Percentiles rank a stretch among this genome's conserved stretches.
Conservation (phyloP, 2,797 vertebrate species). For the Epinephelus awoara region DNA sequence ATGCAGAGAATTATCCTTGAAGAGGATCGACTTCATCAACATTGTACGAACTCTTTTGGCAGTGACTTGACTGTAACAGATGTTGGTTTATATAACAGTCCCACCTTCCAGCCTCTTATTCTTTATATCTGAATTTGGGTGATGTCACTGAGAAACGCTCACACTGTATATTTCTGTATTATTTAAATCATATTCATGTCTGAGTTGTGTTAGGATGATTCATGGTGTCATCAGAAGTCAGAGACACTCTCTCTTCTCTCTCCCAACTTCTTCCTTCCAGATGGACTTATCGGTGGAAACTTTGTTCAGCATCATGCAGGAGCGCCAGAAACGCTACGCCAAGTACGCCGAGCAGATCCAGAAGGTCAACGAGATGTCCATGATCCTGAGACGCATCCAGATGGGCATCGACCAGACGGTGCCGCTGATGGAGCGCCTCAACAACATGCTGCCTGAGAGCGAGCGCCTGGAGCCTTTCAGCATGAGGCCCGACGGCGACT, state of each 20-base stretch:
- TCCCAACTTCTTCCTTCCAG: slow-evolving; percentile 73
- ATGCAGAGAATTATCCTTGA: no score
- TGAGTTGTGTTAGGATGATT: slow-evolving; percentile 13
- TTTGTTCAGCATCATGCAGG: slow-evolving; percentile 97
- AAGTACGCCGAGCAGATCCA: slow-evolving; percentile 99
- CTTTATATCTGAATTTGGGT: not conserved
- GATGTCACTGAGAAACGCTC: not conserved
- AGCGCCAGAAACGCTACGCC: slow-evolving; percentile 97
- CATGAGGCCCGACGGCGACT: slow-evolving; percentile 91
- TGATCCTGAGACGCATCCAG: slow-evolving; percentile 97
- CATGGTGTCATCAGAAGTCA: not conserved
- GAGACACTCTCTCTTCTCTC: not conserved
- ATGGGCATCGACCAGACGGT: slow-evolving; percentile 99
- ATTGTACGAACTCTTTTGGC: no score
- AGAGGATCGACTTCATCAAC: no score
- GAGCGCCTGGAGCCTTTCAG: slow-evolving; percentile 97
- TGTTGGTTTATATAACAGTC: no score
- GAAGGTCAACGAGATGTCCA: slow-evolving; percentile 99
- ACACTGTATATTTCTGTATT: not conserved
- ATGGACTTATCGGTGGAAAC: slow-evolving; percentile 97
- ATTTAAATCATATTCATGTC: not conserved
- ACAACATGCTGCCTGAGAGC: slow-evolving; percentile 94
- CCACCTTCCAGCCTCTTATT: not conserved
- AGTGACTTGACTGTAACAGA: no score
- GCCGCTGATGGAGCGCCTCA: slow-evolving; percentile 97